phyloP scores from a whole-genome alignment of 2,888 invertebrate genomes.

The Limnephilus auricula region DNA sequence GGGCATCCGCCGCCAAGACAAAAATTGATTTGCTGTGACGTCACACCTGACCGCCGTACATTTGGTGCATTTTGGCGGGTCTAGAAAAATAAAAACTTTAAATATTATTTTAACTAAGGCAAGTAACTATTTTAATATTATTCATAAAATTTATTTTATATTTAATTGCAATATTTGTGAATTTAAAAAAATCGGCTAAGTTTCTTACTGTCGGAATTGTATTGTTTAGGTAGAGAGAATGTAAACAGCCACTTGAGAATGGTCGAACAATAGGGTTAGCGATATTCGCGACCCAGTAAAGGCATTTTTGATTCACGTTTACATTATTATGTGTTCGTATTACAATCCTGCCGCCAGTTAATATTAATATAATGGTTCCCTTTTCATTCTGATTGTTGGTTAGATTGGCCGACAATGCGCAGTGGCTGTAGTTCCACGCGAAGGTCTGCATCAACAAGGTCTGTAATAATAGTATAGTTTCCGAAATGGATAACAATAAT shows the following conservation, averaged over 20 bases:
- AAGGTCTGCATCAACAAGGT: background rate
- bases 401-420: constrained; percentile 62
- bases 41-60: no score
- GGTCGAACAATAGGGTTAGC: constrained; percentile 51
- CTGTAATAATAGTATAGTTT: constrained; percentile 7
- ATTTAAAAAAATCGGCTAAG: no score
- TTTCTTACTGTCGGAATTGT: background rate
- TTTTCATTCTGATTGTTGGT: constrained; percentile 63
- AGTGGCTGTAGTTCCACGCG: constrained; percentile 20
- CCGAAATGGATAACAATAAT: background rate
- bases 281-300: constrained; percentile 31
- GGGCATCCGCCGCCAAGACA: no score
- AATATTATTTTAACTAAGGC: no score
- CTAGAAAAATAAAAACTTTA: no score
- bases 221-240: background rate
- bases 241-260: constrained; percentile 12
- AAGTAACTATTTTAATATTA: no score
- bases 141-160: no score
- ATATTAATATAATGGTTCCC: constrained; percentile 54
- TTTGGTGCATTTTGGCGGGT: no score
- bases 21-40: no score
- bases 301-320: constrained; percentile 29
- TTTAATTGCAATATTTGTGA: no score
- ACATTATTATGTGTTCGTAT: constrained; percentile 16
- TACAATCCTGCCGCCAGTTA: constrained; percentile 12